These are phyloP conservation scores for Echinops telfairi DNA, from an alignment of 2,113 vertebrate genomes.

Conservation along the genomic window DNA sequence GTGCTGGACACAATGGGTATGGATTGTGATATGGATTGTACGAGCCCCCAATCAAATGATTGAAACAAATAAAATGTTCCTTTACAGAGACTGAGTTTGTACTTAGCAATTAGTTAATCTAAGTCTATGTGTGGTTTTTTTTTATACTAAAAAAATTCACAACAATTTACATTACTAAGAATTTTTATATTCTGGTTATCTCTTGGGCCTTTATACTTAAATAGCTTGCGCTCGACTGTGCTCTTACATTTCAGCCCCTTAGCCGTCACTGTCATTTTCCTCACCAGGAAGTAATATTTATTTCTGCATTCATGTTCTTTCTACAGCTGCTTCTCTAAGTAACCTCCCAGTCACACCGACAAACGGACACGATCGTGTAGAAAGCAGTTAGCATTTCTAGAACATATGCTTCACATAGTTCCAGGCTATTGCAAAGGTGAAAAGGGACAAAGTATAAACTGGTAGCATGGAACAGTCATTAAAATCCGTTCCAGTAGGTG, in stretches of 20 bases:
- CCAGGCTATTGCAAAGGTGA: background rate
- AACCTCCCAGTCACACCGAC: background rate
- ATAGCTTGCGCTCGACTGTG: background rate
- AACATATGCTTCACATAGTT: slow-evolving; percentile 3
- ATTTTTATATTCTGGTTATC: slow-evolving; percentile 16
- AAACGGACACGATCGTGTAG: background rate
- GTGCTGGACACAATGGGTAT: no score
- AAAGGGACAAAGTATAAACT: slow-evolving; percentile 4
- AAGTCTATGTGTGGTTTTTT: background rate
- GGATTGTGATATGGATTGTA: no score
- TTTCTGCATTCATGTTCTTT: background rate
- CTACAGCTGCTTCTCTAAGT: slow-evolving; percentile 19
- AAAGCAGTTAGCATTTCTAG: slow-evolving; percentile 51
- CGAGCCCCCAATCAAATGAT: no score
- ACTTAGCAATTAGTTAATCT: background rate
- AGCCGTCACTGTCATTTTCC: background rate
- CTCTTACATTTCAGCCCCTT: background rate
- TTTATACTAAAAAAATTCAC: slow-evolving; percentile 44
- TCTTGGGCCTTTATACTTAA: background rate
- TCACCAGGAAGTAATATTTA: slow-evolving; percentile 32
- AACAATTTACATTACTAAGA: slow-evolving; percentile 27
- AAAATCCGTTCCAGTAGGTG: background rate
- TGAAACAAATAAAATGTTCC: background rate
- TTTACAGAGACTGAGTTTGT: slow-evolving; percentile 15
- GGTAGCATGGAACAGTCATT: no score